A percentile compares a stretch with the other conserved stretches of the same genome.
phyloP scores from a whole-genome alignment of 1,140 invertebrate genomes.

The Plodia interpunctella region DNA sequence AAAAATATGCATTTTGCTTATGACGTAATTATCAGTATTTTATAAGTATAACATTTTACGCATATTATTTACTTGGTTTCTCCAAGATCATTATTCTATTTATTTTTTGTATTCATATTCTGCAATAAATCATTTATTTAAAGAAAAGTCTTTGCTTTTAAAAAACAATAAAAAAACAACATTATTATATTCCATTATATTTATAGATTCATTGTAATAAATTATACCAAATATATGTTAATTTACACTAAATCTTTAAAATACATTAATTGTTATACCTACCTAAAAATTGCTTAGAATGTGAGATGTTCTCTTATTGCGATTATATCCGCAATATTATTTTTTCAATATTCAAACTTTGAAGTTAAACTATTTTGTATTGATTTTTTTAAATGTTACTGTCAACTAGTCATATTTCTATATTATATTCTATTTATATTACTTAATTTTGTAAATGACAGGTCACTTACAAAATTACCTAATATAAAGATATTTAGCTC shows the following conservation, averaged over 20 bases:
- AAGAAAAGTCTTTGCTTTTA: slow-evolving; percentile 17
- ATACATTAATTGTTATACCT: neutral
- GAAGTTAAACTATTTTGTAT: no score
- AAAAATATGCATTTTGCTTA: neutral
- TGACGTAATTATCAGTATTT: slow-evolving; percentile 12
- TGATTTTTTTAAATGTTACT: no score
- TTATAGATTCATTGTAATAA: slow-evolving; percentile 12
- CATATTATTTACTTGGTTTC: neutral
- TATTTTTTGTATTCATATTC: slow-evolving; percentile 59
- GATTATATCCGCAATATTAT: no score
- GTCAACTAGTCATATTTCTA: no score
- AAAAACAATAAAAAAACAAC: slow-evolving; percentile 6
- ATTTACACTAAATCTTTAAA: slow-evolving; percentile 6
- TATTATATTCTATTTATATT: no score
- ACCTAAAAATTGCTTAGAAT: neutral
- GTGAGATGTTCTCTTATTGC: no score
- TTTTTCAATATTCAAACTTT: no score
- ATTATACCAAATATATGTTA: slow-evolving; percentile 2
- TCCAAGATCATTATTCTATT: slow-evolving; percentile 43
- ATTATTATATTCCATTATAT: slow-evolving; percentile 12
- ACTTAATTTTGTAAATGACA: no score
- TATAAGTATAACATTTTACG: slow-evolving; percentile 17
- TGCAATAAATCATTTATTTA: slow-evolving; percentile 54
- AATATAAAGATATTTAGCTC: no score
- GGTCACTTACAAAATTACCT: no score